Base-by-base conservation (phyloP, 2,888 invertebrate species). In the Habrosyne pyritoides region DNA sequence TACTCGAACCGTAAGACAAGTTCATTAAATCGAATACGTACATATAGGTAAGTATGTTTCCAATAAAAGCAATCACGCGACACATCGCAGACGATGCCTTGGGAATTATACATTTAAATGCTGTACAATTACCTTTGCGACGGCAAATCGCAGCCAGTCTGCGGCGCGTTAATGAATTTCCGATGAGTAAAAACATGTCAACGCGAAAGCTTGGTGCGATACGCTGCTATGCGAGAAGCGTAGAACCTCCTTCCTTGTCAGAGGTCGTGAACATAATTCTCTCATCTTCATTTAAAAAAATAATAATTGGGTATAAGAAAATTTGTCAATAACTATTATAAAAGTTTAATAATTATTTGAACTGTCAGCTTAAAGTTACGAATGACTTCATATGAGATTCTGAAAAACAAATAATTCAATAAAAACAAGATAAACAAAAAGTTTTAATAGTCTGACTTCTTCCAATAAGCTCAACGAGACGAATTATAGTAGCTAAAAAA, bases 401-500 rank as follows among this genome's bases (percentile, higher is more conserved):
- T 54, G 50, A 53, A 50, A 42, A 52, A 59, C 52, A 61, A 57
- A 67, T n/a, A n/a, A n/a, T n/a, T n/a, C 66, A 66, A 58, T 52
- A 33, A 55, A 52, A 54, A 61, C 55, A 64, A 67, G 62, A 67
- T 73, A 76, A 73, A 75, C 66, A 69, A 72, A 78, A 64, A 63
- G 58, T 81, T 82, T 77, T 73, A 75, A 73, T 71, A 65, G 63
- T 64, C 65, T 67, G 70, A 71, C 72, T 71, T 71, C 75, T 78
- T 78, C 77, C 78, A 87, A 78, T 77, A 71, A 78, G 75, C 76
- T 75, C 73, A 78, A 81, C 79, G 76, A 86, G 79, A 83, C 80
- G 86, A 87, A 87, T 86, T 83, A 82, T 67, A 83, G 76, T 75
- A 77, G 78, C 81, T 82, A 87, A 88, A 89, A 89, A 88, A 86